phyloP scores from a whole-genome alignment of 2,113 vertebrate genomes.

The Neotoma lepida region DNA sequence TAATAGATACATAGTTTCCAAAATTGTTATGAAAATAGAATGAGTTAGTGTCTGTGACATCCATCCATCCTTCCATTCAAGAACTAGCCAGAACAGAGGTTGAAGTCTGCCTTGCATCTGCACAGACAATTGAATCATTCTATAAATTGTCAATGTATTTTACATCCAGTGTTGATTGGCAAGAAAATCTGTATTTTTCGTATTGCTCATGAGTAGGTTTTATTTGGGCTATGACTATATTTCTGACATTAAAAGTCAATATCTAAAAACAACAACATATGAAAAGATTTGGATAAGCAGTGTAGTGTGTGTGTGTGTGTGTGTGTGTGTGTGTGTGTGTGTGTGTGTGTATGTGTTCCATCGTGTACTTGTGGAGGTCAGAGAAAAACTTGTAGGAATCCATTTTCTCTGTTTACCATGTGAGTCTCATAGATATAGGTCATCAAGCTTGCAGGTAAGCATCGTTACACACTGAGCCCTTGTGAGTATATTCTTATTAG shows the following conservation, averaged over 20 bases:
- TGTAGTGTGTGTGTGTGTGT: not conserved
- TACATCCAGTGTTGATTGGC: conserved; percentile 4
- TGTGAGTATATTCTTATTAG: not conserved
- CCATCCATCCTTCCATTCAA: not conserved
- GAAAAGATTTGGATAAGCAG: not conserved
- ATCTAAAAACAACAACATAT: not conserved
- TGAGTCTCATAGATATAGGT: not conserved
- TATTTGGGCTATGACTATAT: not conserved
- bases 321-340: not conserved
- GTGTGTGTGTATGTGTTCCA: rapidly evolving
- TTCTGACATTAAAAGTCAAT: not conserved
- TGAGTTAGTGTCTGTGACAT: not conserved
- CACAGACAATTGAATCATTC: not conserved
- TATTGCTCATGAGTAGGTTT: not conserved
- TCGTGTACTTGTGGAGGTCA: not conserved
- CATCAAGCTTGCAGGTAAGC: not conserved
- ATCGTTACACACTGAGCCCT: too few relatives aligned
- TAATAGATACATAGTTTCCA: not conserved
- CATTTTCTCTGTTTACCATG: not conserved
- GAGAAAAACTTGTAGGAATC: not conserved
- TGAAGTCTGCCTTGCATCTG: not conserved
- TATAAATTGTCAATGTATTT: not conserved
- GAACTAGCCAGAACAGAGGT: not conserved
- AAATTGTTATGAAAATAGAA: not conserved
- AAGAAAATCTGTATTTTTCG: not conserved